A percentile compares a stretch with the other conserved stretches of the same genome.
Evolutionary conservation across 2,113 vertebrate genomes (phyloP).

Genomic region (Perca fluviatilis): DNA sequence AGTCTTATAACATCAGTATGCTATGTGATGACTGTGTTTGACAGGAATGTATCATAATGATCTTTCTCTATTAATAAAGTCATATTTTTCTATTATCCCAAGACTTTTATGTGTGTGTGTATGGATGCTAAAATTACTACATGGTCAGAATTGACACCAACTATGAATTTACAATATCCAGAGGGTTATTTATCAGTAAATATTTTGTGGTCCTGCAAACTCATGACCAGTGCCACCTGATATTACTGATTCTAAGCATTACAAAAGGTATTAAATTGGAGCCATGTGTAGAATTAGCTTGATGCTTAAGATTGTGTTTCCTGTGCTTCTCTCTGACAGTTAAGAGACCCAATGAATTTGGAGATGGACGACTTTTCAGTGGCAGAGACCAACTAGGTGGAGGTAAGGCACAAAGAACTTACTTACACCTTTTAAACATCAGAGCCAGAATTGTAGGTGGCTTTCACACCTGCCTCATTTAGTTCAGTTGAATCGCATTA

Average conservation of each 20-base stretch:
- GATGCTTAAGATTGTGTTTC: conserved; percentile 21
- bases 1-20: conserved; percentile 78
- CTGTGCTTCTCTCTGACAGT: conserved; percentile 74
- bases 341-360: conserved; percentile 71
- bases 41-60: conserved; percentile 85
- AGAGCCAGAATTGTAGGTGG: neutral
- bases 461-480: too few relatives aligned
- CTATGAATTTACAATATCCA: neutral
- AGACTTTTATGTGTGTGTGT: conserved; percentile 19
- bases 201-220: neutral
- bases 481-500: too few relatives aligned
- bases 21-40: conserved; percentile 79
- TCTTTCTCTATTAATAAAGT: conserved; percentile 98
- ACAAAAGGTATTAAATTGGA: neutral
- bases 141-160: neutral
- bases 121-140: neutral
- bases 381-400: conserved; percentile 67
- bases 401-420: conserved; percentile 63
- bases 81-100: conserved; percentile 94
- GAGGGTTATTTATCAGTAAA: neutral
- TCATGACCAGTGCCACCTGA: neutral
- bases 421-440: neutral
- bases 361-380: conserved; percentile 76
- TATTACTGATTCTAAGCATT: neutral
- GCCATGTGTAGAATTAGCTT: neutral